Evolutionary conservation across 2,113 vertebrate species (phyloP), one percentile per base, ranked within the genome.

Genomic region (Anarrhichthys ocellatus): DNA sequence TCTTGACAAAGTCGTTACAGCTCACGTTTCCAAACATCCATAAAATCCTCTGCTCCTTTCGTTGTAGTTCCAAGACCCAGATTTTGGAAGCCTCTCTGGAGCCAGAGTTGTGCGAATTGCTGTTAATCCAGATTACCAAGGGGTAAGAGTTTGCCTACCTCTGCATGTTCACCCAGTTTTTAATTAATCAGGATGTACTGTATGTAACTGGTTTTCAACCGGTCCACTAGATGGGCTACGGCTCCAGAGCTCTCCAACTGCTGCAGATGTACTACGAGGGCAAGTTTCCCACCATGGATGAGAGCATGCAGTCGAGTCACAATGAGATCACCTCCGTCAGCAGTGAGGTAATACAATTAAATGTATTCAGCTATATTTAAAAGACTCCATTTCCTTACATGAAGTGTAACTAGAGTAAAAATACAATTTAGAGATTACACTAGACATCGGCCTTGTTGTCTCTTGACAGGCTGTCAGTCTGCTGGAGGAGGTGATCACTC

Each of bases 231-330:
- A 99, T 99, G 99, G 99, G 98, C 56, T 99, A 99, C 0, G 99
- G 98, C 79, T 97, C 96, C 88, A 96, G 97, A 70, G 96, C 97
- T 18, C 87, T 99, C 81, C 92, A 96, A 75, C 92, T 98, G 88
- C 92, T 99, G 74, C 97, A 98, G 94, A 95, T 97, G 95, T 99
- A 99, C 88, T 99, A 98, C 0, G 97, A 99, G 91, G 98, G 98
- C 81, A 96, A 96, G 87, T 99, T 98, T 87, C 96, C 97, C 1
- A 95, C 96, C 78, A 91, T 98, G 84, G 97, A 99, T 70, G 98
- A 99, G 84, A 93, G 93, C 52, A n/a, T 88, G 1, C 29, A 84
- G 22, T 89, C 92, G 3, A 92, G 92, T 2, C 83, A 94, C 9
- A 95, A 90, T 9, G 95, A 96, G 85, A 98, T 99, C 75, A 83